Base-by-base conservation (phyloP, 1,140 invertebrate genomes). In the Hestina assimilis region DNA sequence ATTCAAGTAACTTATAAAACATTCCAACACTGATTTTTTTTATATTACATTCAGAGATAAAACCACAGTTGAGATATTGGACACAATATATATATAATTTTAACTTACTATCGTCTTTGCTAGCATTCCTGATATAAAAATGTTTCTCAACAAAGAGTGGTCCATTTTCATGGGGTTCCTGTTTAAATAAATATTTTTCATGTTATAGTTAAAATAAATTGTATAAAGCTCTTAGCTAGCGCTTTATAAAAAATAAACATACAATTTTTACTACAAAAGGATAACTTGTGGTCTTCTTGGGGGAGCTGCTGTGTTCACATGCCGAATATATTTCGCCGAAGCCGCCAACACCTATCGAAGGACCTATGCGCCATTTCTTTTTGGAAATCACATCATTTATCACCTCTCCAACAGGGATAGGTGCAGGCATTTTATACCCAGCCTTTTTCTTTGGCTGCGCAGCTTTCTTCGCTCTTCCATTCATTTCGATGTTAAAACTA, bases 71-170 rank as follows among this genome's bases (percentile, higher is more conserved):
- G n/a, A n/a, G n/a, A n/a, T n/a, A n/a, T n/a, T n/a, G n/a, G n/a
- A n/a, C n/a, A n/a, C n/a, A n/a, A n/a, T n/a, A 45, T 19, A 15
- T 6, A 21, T 48, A 40, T 21, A 14, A 46, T 56, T 43, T 35
- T 26, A 28, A 51, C 92, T 92, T 90, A 96, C 95, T 93, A 59
- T 95, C 93, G 68, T 94, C 93, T 71, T 91, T 83, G 87, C 95
- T 97, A 5, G 93, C 94, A 84, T 94, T 94, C 71, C 95, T 91
- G 79, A 97, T 93, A 80, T 98, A 98, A 88, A 98, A 98, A 89
- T 97, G 94, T 90, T 97, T 96, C 91, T 99, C 97, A 43, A 97
- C 95, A 91, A 98, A 99, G 0, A 99, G 83, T 8, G 97, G 97
- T 1, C 97, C 97, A 92, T 98, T 98, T 46, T 90, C 92, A 89